phyloP scores from a whole-genome alignment of 2,888 invertebrate species.

The Syrista parreyssii region DNA sequence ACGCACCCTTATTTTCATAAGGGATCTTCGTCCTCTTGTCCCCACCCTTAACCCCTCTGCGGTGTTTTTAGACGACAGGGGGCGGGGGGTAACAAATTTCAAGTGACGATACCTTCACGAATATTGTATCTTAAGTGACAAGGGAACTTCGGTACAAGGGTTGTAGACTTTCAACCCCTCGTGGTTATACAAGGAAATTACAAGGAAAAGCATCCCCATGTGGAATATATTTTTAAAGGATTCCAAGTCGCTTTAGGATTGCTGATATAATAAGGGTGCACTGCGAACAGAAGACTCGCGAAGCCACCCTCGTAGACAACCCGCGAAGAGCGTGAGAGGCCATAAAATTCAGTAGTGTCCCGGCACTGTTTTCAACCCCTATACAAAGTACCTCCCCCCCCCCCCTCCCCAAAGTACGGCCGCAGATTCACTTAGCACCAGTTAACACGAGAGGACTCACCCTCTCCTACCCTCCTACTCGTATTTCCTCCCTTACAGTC shows the following conservation, averaged over 20 bases:
- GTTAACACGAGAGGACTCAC: constrained; percentile 48
- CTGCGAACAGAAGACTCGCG: background rate
- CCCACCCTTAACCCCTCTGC: background rate
- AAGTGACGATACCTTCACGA: background rate
- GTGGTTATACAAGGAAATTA: background rate
- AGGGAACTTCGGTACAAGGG: background rate
- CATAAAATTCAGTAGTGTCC: constrained; percentile 39
- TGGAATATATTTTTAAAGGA: background rate
- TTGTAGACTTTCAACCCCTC: background rate
- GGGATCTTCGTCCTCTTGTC: background rate
- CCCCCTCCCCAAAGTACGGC: constrained; percentile 39
- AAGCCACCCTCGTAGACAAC: background rate
- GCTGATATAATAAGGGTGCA: background rate
- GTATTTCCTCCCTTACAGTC: constrained; percentile 30
- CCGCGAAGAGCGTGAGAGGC: background rate
- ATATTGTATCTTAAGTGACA: background rate
- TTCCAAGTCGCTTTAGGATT: background rate
- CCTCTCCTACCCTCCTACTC: constrained; percentile 18
- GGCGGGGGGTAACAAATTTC: background rate
- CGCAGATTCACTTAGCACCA: constrained; percentile 58
- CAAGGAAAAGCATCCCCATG: background rate
- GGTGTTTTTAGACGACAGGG: background rate
- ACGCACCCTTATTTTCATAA: background rate
- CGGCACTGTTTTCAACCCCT: constrained; percentile 13
- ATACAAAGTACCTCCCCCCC: constrained; percentile 29